Evolutionary conservation across 2,888 invertebrate species (phyloP).

Genomic region (Nephrotoma appendiculata): DNA sequence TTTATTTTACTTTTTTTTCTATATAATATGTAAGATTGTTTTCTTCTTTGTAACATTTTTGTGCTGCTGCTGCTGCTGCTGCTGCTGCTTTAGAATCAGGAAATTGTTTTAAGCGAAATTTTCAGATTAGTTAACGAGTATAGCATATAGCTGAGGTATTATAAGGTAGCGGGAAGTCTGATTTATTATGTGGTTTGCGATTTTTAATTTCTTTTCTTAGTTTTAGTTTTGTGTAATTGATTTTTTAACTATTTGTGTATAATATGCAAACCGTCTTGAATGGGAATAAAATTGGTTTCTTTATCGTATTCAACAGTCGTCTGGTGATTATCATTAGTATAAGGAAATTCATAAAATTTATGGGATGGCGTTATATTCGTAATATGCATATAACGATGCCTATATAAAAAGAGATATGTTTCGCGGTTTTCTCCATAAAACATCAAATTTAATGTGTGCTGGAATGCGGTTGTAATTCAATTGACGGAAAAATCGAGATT

Average conservation of each 20-base stretch:
- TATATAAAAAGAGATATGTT: not conserved
- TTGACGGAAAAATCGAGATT: too few relatives aligned
- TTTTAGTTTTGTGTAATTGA: not conserved
- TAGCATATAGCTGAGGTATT: not conserved
- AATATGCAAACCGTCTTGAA: not conserved
- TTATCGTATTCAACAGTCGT: not conserved
- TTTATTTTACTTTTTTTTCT: not conserved
- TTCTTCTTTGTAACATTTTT: not conserved
- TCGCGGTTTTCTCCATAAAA: not conserved
- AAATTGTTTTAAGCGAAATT: constrained; percentile 1
- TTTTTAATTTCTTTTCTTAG: not conserved
- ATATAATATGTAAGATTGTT: not conserved
- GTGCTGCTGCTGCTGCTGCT: not conserved
- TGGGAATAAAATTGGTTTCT: not conserved
- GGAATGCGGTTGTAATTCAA: too few relatives aligned
- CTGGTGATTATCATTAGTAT: not conserved
- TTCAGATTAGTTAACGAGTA: not conserved
- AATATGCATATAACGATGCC: not conserved
- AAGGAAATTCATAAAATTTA: not conserved
- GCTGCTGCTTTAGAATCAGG: not conserved
- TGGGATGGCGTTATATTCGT: not conserved
- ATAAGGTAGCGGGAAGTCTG: constrained; percentile 1
- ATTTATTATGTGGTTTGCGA: constrained; percentile 1
- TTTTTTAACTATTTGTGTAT: not conserved
- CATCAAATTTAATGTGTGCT: too few relatives aligned